Base-by-base conservation (phyloP, 2,888 invertebrate species). In the Pollenia labialis region DNA sequence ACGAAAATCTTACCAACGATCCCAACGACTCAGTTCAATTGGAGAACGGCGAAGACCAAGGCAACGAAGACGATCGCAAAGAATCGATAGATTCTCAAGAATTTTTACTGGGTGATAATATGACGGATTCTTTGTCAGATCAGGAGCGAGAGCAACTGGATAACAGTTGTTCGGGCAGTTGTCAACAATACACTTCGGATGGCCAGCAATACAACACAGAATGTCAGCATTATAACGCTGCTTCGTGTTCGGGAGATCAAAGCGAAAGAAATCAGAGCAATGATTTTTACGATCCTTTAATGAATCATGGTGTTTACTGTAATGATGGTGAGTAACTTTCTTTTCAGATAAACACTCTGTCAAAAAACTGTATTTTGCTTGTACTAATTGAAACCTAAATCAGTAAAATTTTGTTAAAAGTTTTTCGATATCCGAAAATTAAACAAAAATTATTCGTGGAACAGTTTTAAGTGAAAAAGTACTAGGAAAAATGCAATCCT, bases 241-340 rank as follows among this genome's bases (percentile, higher is more conserved):
- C 88, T 12, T 80, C 81, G 10, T 83, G 75, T 80, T 85, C 87
- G 10, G 90, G 87, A 10, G 88, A 87, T 60, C 85, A 87, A 32
- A 88, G 84, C 62, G 87, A 88, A 10, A 42, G 82, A 46, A 77
- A 85, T 50, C 77, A 90, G 88, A 69, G 88, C 12, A 89, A 90
- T 54, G 90, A 90, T 80, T 93, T 92, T 69, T 93, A 91, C 87
- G 92, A 92, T 90, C 92, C 92, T 0, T 88, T 92, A n/a, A 90
- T 92, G 83, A 92, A 92, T 87, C 92, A 89, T 66, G 89, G 89
- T 66, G 88, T 88, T 54, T 91, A 90, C 58, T 90, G 89, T 79
- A 89, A 88, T 56, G 90, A 90, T 66, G 89, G 92, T 92, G 64
- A 89, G 89, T 46, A 54, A 6, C 77, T 46, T 81, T 88, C 83